phyloP scores from a whole-genome alignment of 2,113 vertebrate species.

The Poeciliopsis occidentalis region DNA sequence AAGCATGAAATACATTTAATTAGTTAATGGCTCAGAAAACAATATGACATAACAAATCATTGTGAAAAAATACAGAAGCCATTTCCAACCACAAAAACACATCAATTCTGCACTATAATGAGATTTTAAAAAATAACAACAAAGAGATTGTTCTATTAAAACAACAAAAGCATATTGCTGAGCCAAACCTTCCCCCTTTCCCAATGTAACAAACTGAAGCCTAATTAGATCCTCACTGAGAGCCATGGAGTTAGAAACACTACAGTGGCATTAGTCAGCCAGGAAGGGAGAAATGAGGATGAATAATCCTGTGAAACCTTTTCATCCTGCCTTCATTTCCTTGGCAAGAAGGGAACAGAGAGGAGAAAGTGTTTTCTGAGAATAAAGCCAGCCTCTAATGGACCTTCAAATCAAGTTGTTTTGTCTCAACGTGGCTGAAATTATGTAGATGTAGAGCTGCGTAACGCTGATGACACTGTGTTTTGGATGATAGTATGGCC shows the following conservation, averaged over 20 bases:
- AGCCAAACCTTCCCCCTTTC: background rate
- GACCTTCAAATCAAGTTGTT: background rate
- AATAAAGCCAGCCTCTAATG: background rate
- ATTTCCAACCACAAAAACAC: no score
- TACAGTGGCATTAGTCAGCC: slow-evolving; percentile 28
- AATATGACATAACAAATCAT: no score
- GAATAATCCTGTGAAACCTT: background rate
- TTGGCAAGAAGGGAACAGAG: background rate
- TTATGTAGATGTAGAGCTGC: background rate
- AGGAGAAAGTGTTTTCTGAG: background rate
- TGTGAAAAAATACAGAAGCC: no score
- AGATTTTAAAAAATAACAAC: no score
- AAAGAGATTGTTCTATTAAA: background rate
- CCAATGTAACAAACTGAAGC: slow-evolving; percentile 26
- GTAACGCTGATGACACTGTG: background rate
- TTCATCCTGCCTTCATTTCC: background rate
- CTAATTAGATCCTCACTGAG: slow-evolving; percentile 54
- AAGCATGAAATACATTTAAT: no score
- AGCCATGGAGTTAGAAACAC: slow-evolving; percentile 30
- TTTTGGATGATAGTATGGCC: background rate
- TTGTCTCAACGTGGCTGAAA: background rate
- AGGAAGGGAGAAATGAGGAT: slow-evolving; percentile 18
- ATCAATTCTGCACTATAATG: no score
- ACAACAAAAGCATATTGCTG: background rate
- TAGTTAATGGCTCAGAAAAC: no score